Evolutionary conservation across 2,113 vertebrate genomes (phyloP).

Genomic region (Chitala chitala): DNA sequence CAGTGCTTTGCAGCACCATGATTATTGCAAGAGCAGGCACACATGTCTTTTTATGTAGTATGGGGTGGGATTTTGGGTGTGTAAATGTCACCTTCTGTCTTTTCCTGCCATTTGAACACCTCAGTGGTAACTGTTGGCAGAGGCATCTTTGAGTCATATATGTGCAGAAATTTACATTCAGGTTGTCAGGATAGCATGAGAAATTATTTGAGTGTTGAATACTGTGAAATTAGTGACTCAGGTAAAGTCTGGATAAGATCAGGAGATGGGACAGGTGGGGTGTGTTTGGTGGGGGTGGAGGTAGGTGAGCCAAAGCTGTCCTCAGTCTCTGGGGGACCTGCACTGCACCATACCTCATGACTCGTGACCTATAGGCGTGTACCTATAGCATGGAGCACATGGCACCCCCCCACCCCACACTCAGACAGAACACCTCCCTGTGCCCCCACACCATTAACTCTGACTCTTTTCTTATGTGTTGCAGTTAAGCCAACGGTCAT

Average conservation of each 20-base stretch:
- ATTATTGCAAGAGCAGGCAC: too few species aligned
- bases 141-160: too few species aligned
- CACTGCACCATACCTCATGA: neutral
- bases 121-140: too few species aligned
- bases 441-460: neutral
- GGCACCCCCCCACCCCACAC: neutral
- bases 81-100: too few species aligned
- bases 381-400: neutral
- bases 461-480: conserved; percentile 46
- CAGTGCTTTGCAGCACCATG: too few species aligned
- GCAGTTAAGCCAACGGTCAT: conserved; percentile 88
- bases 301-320: neutral
- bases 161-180: neutral
- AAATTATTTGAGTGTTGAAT: neutral
- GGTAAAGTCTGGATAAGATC: conserved; percentile 2
- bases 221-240: conserved; percentile 7
- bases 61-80: too few species aligned
- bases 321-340: neutral
- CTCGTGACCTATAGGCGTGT: neutral
- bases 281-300: neutral
- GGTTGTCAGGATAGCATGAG: neutral
- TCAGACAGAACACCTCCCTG: neutral
- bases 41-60: too few species aligned
- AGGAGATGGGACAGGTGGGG: too few species aligned
- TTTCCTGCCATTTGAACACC: too few species aligned